These are phyloP conservation scores for Drosophila malerkotliana DNA, from an alignment of 1,140 invertebrate genomes.

Conservation along the genomic window DNA sequence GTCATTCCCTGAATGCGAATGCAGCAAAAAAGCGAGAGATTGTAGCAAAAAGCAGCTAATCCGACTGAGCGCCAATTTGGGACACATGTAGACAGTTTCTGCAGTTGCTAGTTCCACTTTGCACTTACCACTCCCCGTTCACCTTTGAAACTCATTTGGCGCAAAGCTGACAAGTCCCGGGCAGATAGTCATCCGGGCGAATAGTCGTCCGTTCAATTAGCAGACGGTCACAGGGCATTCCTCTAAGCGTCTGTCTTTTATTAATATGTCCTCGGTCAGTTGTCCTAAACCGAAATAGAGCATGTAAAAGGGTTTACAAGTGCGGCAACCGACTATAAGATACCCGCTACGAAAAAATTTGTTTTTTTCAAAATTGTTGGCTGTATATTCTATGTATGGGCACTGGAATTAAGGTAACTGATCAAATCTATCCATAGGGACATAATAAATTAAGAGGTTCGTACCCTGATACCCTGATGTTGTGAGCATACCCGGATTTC, in stretches of 20 bases:
- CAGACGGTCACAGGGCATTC: slow-evolving; percentile 52
- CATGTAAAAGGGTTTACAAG: neutral
- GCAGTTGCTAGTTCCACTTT: slow-evolving; percentile 25
- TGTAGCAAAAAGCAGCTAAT: slow-evolving; percentile 62
- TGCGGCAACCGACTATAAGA: neutral
- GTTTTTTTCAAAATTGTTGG: too few species aligned
- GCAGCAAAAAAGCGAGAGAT: slow-evolving; percentile 38
- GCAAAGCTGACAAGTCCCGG: slow-evolving; percentile 48
- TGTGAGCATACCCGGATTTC: too few species aligned
- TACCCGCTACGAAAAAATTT: neutral
- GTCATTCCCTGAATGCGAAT: slow-evolving; percentile 33
- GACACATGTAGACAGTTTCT: slow-evolving; percentile 58
- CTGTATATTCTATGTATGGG: too few species aligned
- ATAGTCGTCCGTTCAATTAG: slow-evolving; percentile 59
- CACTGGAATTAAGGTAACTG: too few species aligned
- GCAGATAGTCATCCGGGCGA: slow-evolving; percentile 11
- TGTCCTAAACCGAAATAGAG: slow-evolving; percentile 10
- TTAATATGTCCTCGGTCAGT: slow-evolving; percentile 48
- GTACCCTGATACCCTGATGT: too few species aligned
- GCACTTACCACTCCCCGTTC: slow-evolving; percentile 20
- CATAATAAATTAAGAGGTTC: too few species aligned
- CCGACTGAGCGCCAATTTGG: slow-evolving; percentile 67
- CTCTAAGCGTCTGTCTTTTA: slow-evolving; percentile 34
- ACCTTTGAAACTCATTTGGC: slow-evolving; percentile 56
- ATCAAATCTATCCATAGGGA: too few species aligned